Base-by-base conservation (phyloP, 2,888 invertebrate species). In the Torymus texanus region DNA sequence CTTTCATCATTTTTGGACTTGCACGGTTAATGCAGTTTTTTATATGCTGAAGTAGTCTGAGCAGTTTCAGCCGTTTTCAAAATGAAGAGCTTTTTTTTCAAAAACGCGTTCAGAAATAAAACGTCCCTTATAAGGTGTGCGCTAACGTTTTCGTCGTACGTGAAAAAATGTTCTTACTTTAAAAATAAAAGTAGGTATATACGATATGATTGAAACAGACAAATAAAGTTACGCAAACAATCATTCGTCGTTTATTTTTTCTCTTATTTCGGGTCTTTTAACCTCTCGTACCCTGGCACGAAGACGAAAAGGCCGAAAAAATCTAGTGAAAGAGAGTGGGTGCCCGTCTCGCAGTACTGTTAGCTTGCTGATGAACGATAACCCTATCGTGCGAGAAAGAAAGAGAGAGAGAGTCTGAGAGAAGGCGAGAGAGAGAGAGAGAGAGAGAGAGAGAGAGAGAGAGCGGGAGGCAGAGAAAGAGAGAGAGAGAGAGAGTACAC, bases 321-420 rank as follows among this genome's bases (percentile, higher is more conserved):
- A 58, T 3, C 29, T 29, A 67, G n/a, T 18, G 12, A 53, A 29
- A 58, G 55, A 51, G 21, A 76, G 66, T 53, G 50, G 68, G 51
- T 65, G 55, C 72, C 66, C 29, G 29, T 74, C 65, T 74, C 66
- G 53, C 70, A 76, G 83, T 84, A 84, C 75, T 70, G 85, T 85
- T 84, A 85, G 81, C 72, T 85, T 83, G 81, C 79, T 85, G 88
- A 89, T 88, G 87, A 88, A 88, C 87, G 88, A 88, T 89, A 89
- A 88, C 85, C 86, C 84, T 85, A 86, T 88, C 86, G 86, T 85
- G 87, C 29, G 56, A 62, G 74, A 62, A 58, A 65, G 58, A 74
- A 5, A 21, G 16, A 74, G 0, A 71, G 12, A 61, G 72, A 51
- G 29, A 53, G 50, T 58, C 5, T 29, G 72, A 51, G 29, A 53